Conservation (phyloP, 35 echinoderm and acorn worm genomes). For the Strongylocentrotus purpuratus region DNA sequence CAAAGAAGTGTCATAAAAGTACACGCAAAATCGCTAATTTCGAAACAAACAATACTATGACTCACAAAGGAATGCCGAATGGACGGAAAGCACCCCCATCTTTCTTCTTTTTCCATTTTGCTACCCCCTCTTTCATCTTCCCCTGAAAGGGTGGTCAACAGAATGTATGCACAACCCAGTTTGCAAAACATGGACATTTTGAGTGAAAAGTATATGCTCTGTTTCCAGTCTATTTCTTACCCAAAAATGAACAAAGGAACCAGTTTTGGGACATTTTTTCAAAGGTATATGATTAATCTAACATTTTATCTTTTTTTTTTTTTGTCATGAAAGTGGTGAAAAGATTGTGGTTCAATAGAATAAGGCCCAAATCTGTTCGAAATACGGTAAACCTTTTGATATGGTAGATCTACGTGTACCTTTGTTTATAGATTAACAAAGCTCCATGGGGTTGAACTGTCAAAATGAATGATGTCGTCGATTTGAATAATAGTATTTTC, state of each 20-base stretch:
- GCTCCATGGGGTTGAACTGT: neutral
- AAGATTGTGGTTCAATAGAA: neutral
- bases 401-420: neutral
- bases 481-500: no score
- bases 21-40: neutral
- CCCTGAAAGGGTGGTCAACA: neutral
- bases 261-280: neutral
- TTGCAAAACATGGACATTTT: neutral
- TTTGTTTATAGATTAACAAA: neutral
- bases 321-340: neutral
- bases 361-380: neutral
- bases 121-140: neutral
- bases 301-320: neutral
- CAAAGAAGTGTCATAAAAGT: neutral
- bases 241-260: neutral
- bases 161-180: constrained; percentile 2
- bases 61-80: neutral
- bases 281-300: neutral
- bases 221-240: neutral
- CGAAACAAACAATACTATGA: neutral
- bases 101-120: neutral
- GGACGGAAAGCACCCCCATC: neutral
- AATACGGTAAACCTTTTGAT: neutral
- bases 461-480: neutral
- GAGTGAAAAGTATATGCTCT: neutral